A percentile compares a stretch with the other conserved stretches of the same genome.
Conservation (phyloP, 2,888 invertebrate genomes). For the Meiosimyza decipiens region DNA sequence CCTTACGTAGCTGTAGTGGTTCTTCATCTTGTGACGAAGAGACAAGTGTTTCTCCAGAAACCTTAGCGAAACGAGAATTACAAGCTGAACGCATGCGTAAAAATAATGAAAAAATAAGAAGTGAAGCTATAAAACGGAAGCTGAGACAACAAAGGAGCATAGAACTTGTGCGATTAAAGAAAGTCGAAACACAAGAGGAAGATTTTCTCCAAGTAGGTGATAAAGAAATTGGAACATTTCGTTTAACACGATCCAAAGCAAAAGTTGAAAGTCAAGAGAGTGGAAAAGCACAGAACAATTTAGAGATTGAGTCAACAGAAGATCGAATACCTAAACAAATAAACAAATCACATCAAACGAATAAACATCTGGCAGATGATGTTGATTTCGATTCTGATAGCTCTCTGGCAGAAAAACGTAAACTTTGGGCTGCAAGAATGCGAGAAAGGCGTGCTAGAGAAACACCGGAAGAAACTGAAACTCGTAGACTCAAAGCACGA, state of each 20-base stretch:
- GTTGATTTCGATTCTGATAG: neutral
- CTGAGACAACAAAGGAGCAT: too few relatives aligned
- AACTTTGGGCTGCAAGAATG: constrained; percentile 23
- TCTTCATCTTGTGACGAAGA: too few relatives aligned
- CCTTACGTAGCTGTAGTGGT: too few relatives aligned
- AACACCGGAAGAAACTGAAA: constrained; percentile 38
- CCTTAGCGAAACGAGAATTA: neutral
- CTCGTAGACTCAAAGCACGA: constrained; percentile 43
- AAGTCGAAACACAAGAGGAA: neutral
- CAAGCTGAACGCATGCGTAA: constrained; percentile 15
- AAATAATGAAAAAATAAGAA: neutral
- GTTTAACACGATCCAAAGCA: neutral
- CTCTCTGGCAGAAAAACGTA: neutral
- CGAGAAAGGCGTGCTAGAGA: constrained; percentile 35
- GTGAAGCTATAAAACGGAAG: too few relatives aligned
- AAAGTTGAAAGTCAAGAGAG: neutral
- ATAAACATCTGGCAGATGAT: neutral
- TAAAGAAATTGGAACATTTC: neutral
- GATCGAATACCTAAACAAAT: neutral
- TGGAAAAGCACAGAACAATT: neutral
- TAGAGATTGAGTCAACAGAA: neutral
- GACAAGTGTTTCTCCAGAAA: too few relatives aligned
- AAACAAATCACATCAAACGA: neutral
- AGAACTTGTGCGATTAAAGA: neutral
- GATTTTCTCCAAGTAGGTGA: neutral